These are phyloP conservation scores for Orchesellides sinensis DNA, from an alignment of 2,888 invertebrate genomes.

Conservation along the genomic window DNA sequence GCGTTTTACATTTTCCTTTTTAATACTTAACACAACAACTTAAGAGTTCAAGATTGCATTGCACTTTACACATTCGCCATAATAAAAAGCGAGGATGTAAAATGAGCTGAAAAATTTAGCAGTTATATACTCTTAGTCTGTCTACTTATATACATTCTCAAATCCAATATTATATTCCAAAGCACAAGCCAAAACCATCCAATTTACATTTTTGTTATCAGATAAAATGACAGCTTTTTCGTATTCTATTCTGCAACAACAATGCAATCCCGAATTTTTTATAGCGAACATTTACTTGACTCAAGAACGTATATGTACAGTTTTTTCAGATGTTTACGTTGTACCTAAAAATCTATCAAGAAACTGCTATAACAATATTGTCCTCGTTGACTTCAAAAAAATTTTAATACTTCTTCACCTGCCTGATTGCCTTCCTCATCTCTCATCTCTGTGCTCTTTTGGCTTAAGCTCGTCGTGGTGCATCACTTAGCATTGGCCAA, in stretches of 20 bases:
- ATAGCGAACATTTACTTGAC: not conserved
- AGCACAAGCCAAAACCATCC: slow-evolving; percentile 35
- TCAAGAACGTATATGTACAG: too few relatives aligned
- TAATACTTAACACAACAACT: not conserved
- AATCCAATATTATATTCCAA: not conserved
- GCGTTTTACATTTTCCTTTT: not conserved
- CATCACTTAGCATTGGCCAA: too few relatives aligned
- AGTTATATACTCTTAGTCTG: not conserved
- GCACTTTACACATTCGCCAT: slow-evolving; percentile 9
- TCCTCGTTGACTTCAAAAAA: not conserved
- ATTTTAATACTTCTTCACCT: too few relatives aligned
- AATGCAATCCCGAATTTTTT: slow-evolving; percentile 13
- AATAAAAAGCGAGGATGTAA: slow-evolving; percentile 13
- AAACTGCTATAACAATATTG: too few relatives aligned
- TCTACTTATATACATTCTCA: not conserved
- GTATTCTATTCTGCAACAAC: slow-evolving; percentile 22
- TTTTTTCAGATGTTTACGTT: too few relatives aligned
- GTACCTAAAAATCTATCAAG: too few relatives aligned
- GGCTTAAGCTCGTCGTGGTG: too few relatives aligned
- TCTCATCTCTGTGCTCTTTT: not conserved
- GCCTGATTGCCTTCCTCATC: not conserved
- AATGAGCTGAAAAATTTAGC: slow-evolving; percentile 26
- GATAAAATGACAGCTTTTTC: slow-evolving; percentile 21
- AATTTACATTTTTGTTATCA: slow-evolving; percentile 33
- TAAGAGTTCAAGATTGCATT: not conserved